Evolutionary conservation across 2,797 vertebrate genomes (phyloP).

Genomic region (Danio tinwini): DNA sequence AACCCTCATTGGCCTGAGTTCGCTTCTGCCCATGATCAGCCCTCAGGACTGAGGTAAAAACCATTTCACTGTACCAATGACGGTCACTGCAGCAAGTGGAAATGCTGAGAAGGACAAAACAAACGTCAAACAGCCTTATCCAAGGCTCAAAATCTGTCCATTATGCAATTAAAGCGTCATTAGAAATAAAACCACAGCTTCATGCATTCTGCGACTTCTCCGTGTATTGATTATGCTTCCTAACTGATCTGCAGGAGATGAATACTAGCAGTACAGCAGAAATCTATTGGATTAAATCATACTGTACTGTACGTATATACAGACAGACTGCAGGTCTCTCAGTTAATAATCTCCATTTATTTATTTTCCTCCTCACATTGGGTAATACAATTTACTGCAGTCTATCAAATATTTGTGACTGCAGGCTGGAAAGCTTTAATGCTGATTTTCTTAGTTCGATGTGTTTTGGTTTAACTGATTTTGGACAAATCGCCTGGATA

Average conservation of each 20-base stretch:
- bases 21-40: neutral
- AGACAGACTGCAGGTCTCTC: neutral
- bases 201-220: slow-evolving; percentile 6
- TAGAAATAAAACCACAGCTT: neutral
- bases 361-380: neutral
- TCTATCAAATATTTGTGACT: slow-evolving; percentile 14
- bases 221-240: slow-evolving; percentile 19
- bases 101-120: slow-evolving; percentile 2
- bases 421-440: neutral
- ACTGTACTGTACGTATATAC: neutral
- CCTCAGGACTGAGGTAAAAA: slow-evolving; percentile 21
- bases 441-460: neutral
- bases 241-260: neutral
- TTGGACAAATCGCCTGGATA: neutral
- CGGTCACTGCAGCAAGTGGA: neutral
- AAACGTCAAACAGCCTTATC: slow-evolving; percentile 13
- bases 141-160: neutral
- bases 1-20: slow-evolving; percentile 23
- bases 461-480: slow-evolving; percentile 5
- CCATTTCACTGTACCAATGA: slow-evolving; percentile 12
- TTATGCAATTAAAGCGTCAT: neutral
- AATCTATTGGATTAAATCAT: slow-evolving; percentile 18
- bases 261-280: slow-evolving; percentile 1
- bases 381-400: slow-evolving; percentile 20
- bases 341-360: slow-evolving; percentile 13